Conservation (phyloP, 2,113 vertebrate species). For the Rhadina sibilatrix region DNA sequence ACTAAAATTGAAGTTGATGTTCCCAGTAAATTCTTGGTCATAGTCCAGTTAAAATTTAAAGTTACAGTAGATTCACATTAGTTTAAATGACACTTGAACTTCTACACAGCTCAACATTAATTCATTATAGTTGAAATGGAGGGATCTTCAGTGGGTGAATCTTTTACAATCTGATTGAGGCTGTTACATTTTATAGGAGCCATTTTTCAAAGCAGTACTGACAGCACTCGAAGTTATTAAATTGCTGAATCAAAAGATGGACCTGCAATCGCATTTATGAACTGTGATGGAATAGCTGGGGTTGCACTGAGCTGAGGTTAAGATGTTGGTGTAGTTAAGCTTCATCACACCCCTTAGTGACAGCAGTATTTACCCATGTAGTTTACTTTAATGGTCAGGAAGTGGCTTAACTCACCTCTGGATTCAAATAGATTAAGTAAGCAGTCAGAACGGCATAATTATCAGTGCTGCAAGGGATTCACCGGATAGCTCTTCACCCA, state of each 20-base stretch:
- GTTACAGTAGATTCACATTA: conserved; percentile 78
- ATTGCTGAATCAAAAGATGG: conserved; percentile 89
- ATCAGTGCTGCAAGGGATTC: conserved; percentile 62
- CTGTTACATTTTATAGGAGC: conserved; percentile 98
- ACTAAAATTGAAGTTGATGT: conserved; percentile 53
- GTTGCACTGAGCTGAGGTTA: conserved; percentile 65
- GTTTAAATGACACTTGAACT: conserved; percentile 94
- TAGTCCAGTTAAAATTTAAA: conserved; percentile 70
- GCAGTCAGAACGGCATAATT: conserved; percentile 71
- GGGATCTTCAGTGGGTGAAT: conserved; percentile 83
- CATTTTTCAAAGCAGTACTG: conserved; percentile 95
- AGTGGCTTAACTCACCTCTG: conserved; percentile 78
- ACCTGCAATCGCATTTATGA: conserved; percentile 78
- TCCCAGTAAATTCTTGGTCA: conserved; percentile 68
- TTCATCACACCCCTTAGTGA: conserved; percentile 70
- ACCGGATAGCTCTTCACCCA: conserved; percentile 49
- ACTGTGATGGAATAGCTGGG: conserved; percentile 74
- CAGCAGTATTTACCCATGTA: conserved; percentile 76
- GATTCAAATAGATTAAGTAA: conserved; percentile 77
- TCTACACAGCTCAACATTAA: conserved; percentile 91
- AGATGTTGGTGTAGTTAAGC: conserved; percentile 72
- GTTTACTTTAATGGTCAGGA: conserved; percentile 78
- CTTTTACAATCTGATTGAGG: conserved; percentile 95
- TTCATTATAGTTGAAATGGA: conserved; percentile 92
- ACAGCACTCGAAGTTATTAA: conserved; percentile 99